These are phyloP conservation scores for Plutella xylostella DNA, from an alignment of 2,888 invertebrate species.

Conservation along the genomic window DNA sequence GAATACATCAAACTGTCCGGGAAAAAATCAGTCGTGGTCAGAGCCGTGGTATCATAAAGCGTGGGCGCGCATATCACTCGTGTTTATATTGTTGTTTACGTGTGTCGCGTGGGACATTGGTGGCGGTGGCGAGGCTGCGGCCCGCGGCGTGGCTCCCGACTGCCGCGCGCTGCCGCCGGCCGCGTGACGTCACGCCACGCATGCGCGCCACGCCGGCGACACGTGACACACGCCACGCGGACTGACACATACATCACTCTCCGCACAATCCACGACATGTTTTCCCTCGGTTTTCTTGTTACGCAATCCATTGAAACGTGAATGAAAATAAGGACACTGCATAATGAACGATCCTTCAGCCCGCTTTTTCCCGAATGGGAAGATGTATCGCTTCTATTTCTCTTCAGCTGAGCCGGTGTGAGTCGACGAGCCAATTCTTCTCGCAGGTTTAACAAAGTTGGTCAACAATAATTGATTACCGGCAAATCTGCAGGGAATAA, in stretches of 20 bases:
- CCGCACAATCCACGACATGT: constrained; percentile 27
- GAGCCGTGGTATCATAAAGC: constrained; percentile 39
- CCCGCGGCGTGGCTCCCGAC: constrained; percentile 9
- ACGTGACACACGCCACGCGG: constrained; percentile 21
- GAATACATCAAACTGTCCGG: constrained; percentile 11
- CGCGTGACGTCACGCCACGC: constrained; percentile 19
- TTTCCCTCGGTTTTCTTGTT: not conserved
- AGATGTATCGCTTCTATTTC: too few relatives aligned
- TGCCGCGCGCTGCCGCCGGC: constrained; percentile 22
- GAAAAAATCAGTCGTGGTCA: constrained; percentile 10
- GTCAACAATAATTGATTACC: too few relatives aligned
- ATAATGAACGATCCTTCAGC: not conserved
- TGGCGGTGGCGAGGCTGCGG: constrained; percentile 6
- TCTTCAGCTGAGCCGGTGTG: too few relatives aligned
- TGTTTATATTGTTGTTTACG: constrained; percentile 51
- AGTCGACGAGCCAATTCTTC: too few relatives aligned
- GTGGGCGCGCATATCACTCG: constrained; percentile 35
- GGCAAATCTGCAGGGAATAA: too few relatives aligned
- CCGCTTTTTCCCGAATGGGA: not conserved
- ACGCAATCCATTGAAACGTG: constrained; percentile 1
- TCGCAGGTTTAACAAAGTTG: too few relatives aligned
- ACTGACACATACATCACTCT: constrained; percentile 24
- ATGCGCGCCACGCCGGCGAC: constrained; percentile 16
- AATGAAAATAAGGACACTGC: not conserved
- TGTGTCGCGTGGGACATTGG: too few relatives aligned